These are phyloP conservation scores for Semaprochilodus insignis DNA, from an alignment of 2,797 vertebrate genomes.

Conservation along the genomic window DNA sequence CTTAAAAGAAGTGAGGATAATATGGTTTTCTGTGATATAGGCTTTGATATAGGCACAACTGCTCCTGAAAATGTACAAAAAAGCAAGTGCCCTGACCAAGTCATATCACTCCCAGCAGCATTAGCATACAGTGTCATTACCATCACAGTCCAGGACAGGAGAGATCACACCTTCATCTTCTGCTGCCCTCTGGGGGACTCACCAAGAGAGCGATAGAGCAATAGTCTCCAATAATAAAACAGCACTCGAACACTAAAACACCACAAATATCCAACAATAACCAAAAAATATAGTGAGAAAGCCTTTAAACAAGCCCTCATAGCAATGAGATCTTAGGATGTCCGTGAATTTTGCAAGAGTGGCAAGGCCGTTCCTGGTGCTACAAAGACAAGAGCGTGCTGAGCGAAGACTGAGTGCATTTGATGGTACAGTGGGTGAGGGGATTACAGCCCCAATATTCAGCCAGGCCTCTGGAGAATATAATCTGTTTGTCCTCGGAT, in stretches of 20 bases:
- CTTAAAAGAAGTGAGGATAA: not conserved
- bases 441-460: slow-evolving; percentile 55
- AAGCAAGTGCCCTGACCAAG: not conserved
- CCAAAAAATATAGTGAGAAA: not conserved
- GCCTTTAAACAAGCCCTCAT: not conserved
- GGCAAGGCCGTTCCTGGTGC: not conserved
- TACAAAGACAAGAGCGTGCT: not conserved
- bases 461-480: slow-evolving; percentile 45
- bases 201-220: not conserved
- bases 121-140: not conserved
- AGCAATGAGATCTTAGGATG: not conserved
- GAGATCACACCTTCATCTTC: not conserved
- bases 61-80: not conserved
- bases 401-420: slow-evolving; percentile 15
- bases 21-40: too few species aligned
- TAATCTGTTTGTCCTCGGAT: slow-evolving; percentile 59
- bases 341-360: not conserved
- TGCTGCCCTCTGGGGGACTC: not conserved
- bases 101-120: not conserved
- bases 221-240: too few species aligned
- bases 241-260: too few species aligned
- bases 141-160: not conserved
- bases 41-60: too few species aligned
- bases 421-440: slow-evolving; percentile 33
- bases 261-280: too few species aligned